A percentile compares a stretch with the other conserved stretches of the same genome.
Conservation (phyloP, 2,888 invertebrate genomes). For the Scaptomyza tumidula region DNA sequence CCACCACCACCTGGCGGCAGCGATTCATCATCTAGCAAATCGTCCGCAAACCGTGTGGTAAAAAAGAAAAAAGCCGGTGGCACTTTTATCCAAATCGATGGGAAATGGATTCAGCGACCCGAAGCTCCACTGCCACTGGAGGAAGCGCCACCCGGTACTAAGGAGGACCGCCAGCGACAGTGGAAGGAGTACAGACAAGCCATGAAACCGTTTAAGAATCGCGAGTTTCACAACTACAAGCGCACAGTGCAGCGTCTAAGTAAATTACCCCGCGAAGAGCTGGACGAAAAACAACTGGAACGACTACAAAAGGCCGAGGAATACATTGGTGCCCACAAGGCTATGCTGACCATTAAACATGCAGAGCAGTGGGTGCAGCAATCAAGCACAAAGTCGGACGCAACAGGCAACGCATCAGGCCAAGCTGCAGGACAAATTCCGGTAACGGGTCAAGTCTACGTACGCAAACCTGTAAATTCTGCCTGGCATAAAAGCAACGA, state of each 20-base stretch:
- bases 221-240: constrained; percentile 77
- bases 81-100: constrained; percentile 61
- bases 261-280: constrained; percentile 61
- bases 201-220: constrained; percentile 81
- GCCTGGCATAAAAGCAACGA: constrained; percentile 45
- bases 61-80: constrained; percentile 60
- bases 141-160: constrained; percentile 64
- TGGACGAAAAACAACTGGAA: constrained; percentile 69
- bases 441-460: constrained; percentile 53
- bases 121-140: constrained; percentile 65
- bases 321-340: constrained; percentile 69
- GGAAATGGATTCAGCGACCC: constrained; percentile 69
- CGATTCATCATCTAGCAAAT: too few relatives aligned
- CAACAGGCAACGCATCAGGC: background rate
- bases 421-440: background rate
- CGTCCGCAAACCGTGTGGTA: constrained; percentile 13
- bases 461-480: constrained; percentile 46
- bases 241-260: constrained; percentile 77
- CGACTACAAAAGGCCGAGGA: constrained; percentile 73
- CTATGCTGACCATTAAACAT: constrained; percentile 70
- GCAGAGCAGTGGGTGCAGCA: constrained; percentile 76
- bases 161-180: constrained; percentile 72
- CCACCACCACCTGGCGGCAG: constrained; percentile 46
- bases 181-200: constrained; percentile 79
- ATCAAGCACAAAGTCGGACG: constrained; percentile 21